phyloP scores from a whole-genome alignment of 1,140 invertebrate genomes.

The Elysia chlorotica region DNA sequence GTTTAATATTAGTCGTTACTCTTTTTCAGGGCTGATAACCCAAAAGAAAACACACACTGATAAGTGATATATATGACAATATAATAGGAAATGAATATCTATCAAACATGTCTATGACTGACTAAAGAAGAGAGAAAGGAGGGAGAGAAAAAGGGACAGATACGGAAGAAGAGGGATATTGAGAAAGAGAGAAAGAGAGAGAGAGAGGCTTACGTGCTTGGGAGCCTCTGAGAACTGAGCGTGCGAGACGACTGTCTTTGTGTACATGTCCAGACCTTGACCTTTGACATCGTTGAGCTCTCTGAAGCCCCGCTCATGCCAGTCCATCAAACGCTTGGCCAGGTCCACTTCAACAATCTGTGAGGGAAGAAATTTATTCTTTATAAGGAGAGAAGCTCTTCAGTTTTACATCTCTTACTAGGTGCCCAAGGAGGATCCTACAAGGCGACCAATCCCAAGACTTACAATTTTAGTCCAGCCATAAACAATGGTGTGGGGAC shows the following conservation, averaged over 20 bases:
- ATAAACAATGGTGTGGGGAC: too few relatives aligned
- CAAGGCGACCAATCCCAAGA: too few relatives aligned
- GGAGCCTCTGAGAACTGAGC: slow-evolving; percentile 54
- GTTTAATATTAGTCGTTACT: too few relatives aligned
- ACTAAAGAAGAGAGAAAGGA: not conserved
- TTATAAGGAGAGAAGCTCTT: too few relatives aligned
- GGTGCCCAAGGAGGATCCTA: too few relatives aligned
- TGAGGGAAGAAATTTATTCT: not conserved
- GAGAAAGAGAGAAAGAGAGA: not conserved
- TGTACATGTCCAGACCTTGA: slow-evolving; percentile 40
- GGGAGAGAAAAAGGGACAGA: not conserved
- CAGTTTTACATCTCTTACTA: too few relatives aligned
- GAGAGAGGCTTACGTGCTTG: slow-evolving; percentile 37
- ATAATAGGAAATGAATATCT: not conserved
- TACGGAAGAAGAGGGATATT: not conserved
- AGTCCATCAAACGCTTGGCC: slow-evolving; percentile 47
- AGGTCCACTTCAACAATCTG: slow-evolving; percentile 46
- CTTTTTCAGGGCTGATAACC: too few relatives aligned
- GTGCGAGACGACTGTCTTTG: slow-evolving; percentile 45
- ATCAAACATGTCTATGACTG: not conserved
- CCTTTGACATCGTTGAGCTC: slow-evolving; percentile 49
- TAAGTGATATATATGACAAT: too few relatives aligned
- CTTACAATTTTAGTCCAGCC: too few relatives aligned
- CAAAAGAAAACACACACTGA: too few relatives aligned
- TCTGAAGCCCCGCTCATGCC: slow-evolving; percentile 50